These are phyloP conservation scores for Heliconius hortense DNA, from an alignment of 2,888 invertebrate species.

Conservation along the genomic window DNA sequence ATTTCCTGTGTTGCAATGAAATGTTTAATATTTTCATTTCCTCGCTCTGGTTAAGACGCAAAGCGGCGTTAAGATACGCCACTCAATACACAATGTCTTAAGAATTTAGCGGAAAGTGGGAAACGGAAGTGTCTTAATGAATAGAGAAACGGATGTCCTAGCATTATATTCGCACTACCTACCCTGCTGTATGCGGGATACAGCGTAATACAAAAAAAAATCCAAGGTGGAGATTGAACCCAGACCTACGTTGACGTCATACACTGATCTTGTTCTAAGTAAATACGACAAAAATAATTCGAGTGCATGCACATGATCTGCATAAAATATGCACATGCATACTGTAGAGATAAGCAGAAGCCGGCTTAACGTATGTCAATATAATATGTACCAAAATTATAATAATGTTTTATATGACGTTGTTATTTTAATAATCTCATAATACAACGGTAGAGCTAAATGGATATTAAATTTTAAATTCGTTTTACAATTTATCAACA, in stretches of 20 bases:
- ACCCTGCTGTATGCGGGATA: not conserved
- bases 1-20: too few relatives aligned
- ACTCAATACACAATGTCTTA: not conserved
- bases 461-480: slow-evolving; percentile 7
- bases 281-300: slow-evolving; percentile 6
- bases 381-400: not conserved
- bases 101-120: not conserved
- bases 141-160: not conserved
- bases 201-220: not conserved
- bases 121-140: not conserved
- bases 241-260: too few relatives aligned
- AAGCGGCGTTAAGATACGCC: too few relatives aligned
- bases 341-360: not conserved
- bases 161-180: not conserved
- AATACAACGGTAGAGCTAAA: too few relatives aligned
- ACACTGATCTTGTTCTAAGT: not conserved
- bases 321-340: slow-evolving; percentile 9
- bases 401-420: not conserved
- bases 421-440: slow-evolving; percentile 4
- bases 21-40: too few relatives aligned
- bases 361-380: slow-evolving; percentile 7
- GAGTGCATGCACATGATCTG: slow-evolving; percentile 1
- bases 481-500: not conserved
- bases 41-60: too few relatives aligned
- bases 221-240: too few relatives aligned